phyloP scores from a whole-genome alignment of 2,888 invertebrate species.

The Erebia epiphron region DNA sequence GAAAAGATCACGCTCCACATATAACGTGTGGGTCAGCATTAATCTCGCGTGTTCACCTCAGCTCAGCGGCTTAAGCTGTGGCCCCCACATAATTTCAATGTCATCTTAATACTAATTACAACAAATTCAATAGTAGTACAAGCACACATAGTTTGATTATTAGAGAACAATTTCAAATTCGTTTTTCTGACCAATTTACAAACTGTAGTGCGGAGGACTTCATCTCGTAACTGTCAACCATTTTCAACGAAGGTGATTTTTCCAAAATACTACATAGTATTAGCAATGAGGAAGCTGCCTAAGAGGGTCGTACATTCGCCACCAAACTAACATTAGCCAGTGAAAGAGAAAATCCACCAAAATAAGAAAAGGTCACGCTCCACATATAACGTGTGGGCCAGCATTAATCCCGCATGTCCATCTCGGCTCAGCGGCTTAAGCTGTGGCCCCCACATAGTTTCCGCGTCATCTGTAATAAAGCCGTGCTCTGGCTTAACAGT shows the following conservation, averaged over 20 bases:
- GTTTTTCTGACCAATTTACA: too few species aligned
- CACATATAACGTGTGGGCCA: constrained; percentile 11
- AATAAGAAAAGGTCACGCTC: constrained; percentile 14
- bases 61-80: constrained; percentile 18
- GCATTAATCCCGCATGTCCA: constrained; percentile 12
- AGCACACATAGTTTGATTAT: too few species aligned
- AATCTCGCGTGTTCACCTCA: constrained; percentile 5
- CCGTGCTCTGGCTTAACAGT: constrained; percentile 6
- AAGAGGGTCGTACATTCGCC: not conserved
- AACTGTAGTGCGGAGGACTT: too few species aligned
- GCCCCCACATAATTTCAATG: not conserved
- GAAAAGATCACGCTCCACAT: constrained; percentile 11
- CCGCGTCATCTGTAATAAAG: constrained; percentile 21
- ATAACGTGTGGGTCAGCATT: constrained; percentile 13
- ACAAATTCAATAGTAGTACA: too few species aligned
- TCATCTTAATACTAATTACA: too few species aligned
- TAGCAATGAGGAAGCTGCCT: too few species aligned
- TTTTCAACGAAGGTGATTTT: too few species aligned
- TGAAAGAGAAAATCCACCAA: constrained; percentile 9
- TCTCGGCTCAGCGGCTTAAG: constrained; percentile 12
- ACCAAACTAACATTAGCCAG: not conserved
- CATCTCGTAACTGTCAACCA: too few species aligned
- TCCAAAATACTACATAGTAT: too few species aligned
- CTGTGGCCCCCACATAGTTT: constrained; percentile 22
- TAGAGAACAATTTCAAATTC: too few species aligned